Evolutionary conservation across 2,888 invertebrate species (phyloP).

Genomic region (Lochmaea crataegi): DNA sequence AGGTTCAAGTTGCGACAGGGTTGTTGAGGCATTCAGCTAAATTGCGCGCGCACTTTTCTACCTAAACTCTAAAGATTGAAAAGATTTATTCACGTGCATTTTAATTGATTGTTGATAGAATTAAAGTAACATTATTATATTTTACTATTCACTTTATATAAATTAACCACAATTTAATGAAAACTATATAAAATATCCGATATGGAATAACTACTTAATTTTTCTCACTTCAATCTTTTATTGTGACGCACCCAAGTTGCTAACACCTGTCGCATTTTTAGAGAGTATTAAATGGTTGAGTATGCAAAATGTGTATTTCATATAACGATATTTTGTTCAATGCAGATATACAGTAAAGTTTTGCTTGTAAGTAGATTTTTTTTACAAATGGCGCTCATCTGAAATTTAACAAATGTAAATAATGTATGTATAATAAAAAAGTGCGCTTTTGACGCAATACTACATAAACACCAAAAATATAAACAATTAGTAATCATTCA

Average conservation of each 20-base stretch:
- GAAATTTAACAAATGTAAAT: no score
- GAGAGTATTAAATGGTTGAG: constrained; percentile 21
- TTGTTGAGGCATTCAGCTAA: constrained; percentile 45
- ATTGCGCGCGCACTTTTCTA: constrained; percentile 37
- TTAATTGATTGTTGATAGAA: constrained; percentile 36
- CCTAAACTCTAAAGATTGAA: constrained; percentile 40
- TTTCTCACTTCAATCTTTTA: constrained; percentile 15
- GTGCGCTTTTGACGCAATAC: no score
- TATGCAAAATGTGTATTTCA: constrained; percentile 17
- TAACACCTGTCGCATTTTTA: constrained; percentile 33
- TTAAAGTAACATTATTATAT: not conserved
- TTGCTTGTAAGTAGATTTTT: not conserved
- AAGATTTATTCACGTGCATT: constrained; percentile 31
- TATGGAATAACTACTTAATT: not conserved
- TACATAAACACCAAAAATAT: no score
- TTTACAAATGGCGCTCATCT: not conserved
- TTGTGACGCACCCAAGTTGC: constrained; percentile 29
- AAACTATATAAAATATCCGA: not conserved
- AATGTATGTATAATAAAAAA: no score
- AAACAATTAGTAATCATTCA: no score
- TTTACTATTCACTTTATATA: not conserved
- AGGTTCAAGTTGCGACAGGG: constrained; percentile 57
- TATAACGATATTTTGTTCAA: not conserved
- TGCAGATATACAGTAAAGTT: not conserved
- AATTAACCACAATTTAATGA: not conserved